Evolutionary conservation across 2,888 invertebrate genomes (phyloP), one percentile per base, ranked within the genome.

Genomic region (Congeria kusceri): DNA sequence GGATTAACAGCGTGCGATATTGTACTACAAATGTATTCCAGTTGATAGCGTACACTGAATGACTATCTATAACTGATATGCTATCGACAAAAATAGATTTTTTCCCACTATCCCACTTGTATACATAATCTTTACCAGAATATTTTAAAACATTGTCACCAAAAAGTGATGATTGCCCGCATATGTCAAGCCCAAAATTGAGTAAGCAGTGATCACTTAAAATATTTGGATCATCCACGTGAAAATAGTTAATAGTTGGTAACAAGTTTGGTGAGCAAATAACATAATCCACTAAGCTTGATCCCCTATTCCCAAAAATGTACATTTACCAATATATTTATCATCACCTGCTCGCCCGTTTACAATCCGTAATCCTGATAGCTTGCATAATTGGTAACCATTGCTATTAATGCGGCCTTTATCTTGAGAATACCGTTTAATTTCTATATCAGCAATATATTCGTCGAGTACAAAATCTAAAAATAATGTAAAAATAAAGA

Each of bases 341-440:
- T 65, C 64, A 5, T 23, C 49, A 18, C 46, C 64, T 7, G 49
- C 27, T 27, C 64, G 25, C 3, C 64, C 64, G 49, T n/a, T n/a
- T n/a, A n/a, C n/a, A n/a, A n/a, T 64, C 28, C 13, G 47, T n/a
- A 28, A 65, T 27, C 25, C 27, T 65, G 23, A 25, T 3, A 2
- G 29, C 20, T 44, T 39, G 25, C 18, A 46, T 62, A 11, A 23
- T 23, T 25, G 23, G 13, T n/a, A 18, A 7, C 59, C 59, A 15
- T 59, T 59, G 27, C 29, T 59, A 25, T 63, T 63, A 29, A 44
- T 46, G 25, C 44, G 62, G 7, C 63, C 63, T n/a, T 23, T 63
- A 44, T 63, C 63, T 63, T 63, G 63, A 3, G 63, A 39, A 20
- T 46, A 63, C 18, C 63, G 63, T 46, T 20, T 39, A 15, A 63